Base-by-base conservation (phyloP, 2,888 invertebrate species). In the Holacanthella duospinosa region DNA sequence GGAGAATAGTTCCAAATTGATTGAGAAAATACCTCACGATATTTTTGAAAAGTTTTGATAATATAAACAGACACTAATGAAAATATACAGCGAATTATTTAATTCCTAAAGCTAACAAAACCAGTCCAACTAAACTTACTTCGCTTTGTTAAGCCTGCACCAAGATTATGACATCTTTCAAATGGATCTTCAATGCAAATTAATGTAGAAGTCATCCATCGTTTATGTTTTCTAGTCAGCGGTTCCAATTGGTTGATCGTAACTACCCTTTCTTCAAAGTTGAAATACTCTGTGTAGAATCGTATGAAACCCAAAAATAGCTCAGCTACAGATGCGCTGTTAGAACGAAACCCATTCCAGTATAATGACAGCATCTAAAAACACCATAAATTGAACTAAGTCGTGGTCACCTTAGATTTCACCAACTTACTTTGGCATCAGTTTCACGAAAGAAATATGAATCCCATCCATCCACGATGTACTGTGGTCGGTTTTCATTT, bases 101-200 rank as follows among this genome's bases (percentile, higher is more conserved):
- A 12, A 12, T 6, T 12, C 29, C 6, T 9, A 6, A 28, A 21
- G 12, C n/a, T 12, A 55, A 9, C 55, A 55, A 64, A 44, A 44
- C 16, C 29, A 59, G 44, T 12, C 21, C 16, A 59, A 59, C 25
- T 28, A 36, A 21, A 77, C 79, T 77, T 75, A 82, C 82, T 82
- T 75, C 79, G 80, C 63, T 77, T 75, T 1, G 80, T 78, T 55
- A 84, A 75, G 1, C 81, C 82, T 60, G 78, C 77, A 24, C 82
- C 82, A 44, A 84, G 75, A 73, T 84, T 84, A 72, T 83, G 83
- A 63, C 72, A 76, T 43, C 80, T 75, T 72, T 82, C 81, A 77
- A 84, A 84, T 6, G 84, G 84, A 77, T 84, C 84, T 77, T 84
- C 83, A 67, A 84, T 81, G 29, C 81, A 81, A 59, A 84, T 76